Evolutionary conservation across 2,113 vertebrate genomes (phyloP), one percentile per base, ranked within the genome.

Genomic region (Bos indicus): DNA sequence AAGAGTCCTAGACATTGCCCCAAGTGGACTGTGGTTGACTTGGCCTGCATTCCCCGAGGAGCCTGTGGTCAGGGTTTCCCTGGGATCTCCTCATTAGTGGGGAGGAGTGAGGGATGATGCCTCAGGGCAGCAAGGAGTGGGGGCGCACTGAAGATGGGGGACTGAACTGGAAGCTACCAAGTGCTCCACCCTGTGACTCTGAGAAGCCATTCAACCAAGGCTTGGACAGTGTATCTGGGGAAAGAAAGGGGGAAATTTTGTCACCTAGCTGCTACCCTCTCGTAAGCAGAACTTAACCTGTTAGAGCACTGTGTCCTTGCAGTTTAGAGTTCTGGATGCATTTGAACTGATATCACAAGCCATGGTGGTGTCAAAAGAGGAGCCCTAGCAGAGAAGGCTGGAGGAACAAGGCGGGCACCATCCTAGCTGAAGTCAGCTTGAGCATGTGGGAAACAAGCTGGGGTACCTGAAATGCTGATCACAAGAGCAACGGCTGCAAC

Each of bases 31-130:
- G 21, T 26, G 5, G 23, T 13, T 5, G 43, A 13, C 9, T 91
- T 81, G 56, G 74, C 30, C 54, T 12, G 43, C 15, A 11, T 60
- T 36, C 43, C 23, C 43, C 6, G 7, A 3, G 43, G 30, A 21
- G 33, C 6, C 21, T 7, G 23, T 0, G 0, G 57, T 33, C 17
- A 62, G 51, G 43, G 5, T 14, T 60, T 16, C 28, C 19, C 6
- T 5, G 28, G 30, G 51, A 46, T n/a, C 33, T 16, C 17, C 16
- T 21, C 23, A 56, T n/a, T 33, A 26, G 28, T 6, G 3, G 16
- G 14, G 19, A 71, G 36, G 9, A 26, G 13, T 4, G 5, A 89
- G 48, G n/a, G n/a, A 28, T 48, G 26, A 11, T 16, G 33, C 26
- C 30, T 23, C 3, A 11, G 59, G n/a, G 21, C 33, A 91, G 78